Percentiles rank a stretch among this genome's conserved stretches.
phyloP scores from a whole-genome alignment of 2,888 invertebrate genomes.

The Neria commutata region DNA sequence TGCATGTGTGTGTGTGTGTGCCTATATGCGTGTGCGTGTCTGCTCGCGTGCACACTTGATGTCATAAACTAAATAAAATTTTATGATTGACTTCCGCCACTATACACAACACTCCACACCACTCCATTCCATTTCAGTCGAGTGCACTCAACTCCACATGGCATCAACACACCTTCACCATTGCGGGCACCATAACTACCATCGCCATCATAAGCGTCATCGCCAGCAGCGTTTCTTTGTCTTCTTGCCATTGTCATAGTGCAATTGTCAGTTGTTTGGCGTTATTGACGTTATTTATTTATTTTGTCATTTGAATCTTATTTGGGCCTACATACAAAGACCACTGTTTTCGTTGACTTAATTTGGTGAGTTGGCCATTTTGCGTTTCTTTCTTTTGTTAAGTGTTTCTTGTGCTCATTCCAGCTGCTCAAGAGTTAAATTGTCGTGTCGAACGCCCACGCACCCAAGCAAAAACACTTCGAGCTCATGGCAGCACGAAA shows the following conservation, averaged over 20 bases:
- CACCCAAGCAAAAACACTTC: too few species aligned
- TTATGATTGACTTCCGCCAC: conserved; percentile 35
- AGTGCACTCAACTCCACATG: too few species aligned
- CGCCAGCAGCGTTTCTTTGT: not conserved
- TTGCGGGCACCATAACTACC: too few species aligned
- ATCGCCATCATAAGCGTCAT: too few species aligned
- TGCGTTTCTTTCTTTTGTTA: too few species aligned
- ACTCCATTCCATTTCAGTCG: too few species aligned
- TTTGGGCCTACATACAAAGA: conserved; percentile 28
- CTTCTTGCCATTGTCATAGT: not conserved
- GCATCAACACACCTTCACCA: too few species aligned
- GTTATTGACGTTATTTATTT: too few species aligned
- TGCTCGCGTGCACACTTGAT: conserved; percentile 26
- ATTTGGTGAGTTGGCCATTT: conserved; percentile 6
- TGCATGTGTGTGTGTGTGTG: not conserved
- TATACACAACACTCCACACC: not conserved
- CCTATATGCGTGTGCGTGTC: not conserved
- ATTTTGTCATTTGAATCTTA: conserved; percentile 2
- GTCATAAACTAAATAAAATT: conserved; percentile 29
- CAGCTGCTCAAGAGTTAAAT: not conserved
- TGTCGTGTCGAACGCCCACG: conserved; percentile 2
- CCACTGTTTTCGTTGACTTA: conserved; percentile 6
- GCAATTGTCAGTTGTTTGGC: too few species aligned
- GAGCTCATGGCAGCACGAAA: too few species aligned
- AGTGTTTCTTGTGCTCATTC: conserved; percentile 15